phyloP scores from a whole-genome alignment of 2,888 invertebrate species.

The Sarcophaga rosellei region DNA sequence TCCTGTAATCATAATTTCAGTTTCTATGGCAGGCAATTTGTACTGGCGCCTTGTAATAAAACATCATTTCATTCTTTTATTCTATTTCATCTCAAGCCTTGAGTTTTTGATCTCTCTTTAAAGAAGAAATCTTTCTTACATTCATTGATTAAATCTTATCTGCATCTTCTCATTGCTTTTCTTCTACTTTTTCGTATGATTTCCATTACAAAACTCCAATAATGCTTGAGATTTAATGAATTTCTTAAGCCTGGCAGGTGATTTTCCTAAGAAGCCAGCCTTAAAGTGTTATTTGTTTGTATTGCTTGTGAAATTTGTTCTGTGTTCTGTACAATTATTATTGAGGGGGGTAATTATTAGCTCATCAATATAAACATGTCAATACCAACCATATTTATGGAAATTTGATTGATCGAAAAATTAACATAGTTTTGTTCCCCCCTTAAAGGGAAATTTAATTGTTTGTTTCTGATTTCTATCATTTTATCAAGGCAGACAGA shows the following conservation, averaged over 20 bases:
- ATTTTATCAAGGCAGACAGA: neutral
- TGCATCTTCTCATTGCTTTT: neutral
- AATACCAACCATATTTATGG: conserved; percentile 13
- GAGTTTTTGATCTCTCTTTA: neutral
- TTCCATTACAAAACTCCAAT: neutral
- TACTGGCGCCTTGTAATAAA: conserved; percentile 52
- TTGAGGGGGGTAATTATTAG: conserved; percentile 55
- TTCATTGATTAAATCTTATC: neutral
- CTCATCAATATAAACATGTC: conserved; percentile 57
- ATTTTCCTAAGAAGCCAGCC: conserved; percentile 51
- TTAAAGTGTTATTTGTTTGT: conserved; percentile 46
- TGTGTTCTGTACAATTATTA: conserved; percentile 21
- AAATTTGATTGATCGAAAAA: conserved; percentile 62
- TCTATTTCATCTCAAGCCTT: neutral
- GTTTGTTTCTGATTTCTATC: conserved; percentile 26
- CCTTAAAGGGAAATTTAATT: conserved; percentile 10
- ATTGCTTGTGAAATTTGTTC: conserved; percentile 40
- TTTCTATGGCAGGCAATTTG: conserved; percentile 41
- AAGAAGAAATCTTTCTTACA: too few species aligned
- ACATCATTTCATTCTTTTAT: neutral
- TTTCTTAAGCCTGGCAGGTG: conserved; percentile 52
- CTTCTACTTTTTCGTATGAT: neutral
- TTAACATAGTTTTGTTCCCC: conserved; percentile 19
- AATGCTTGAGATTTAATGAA: conserved; percentile 18
- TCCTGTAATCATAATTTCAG: conserved; percentile 5